Percentiles rank a stretch among this genome's conserved stretches.
Conservation (phyloP, 92 coral and sea anemone species). For the Hydrozoanthus gracilis region DNA sequence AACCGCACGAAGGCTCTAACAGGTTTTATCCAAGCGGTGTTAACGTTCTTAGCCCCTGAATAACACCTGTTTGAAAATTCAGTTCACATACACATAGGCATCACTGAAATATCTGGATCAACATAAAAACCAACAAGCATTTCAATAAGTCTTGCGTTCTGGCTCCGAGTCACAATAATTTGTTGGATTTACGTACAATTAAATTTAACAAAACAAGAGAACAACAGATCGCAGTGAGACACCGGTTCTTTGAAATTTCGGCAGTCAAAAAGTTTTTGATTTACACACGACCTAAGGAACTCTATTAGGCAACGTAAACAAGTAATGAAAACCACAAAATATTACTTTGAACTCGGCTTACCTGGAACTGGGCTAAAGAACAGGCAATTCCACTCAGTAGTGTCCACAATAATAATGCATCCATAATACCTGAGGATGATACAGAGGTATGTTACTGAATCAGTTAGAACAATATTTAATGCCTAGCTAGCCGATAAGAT, state of each 20-base stretch:
- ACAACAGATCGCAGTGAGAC: conserved; percentile 7
- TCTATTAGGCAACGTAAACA: background rate
- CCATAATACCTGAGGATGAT: conserved; percentile 14
- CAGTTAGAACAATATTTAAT: background rate
- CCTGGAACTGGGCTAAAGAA: conserved; percentile 28
- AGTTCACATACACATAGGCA: background rate
- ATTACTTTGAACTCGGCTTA: background rate
- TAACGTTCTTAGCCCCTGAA: background rate
- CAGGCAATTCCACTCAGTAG: background rate
- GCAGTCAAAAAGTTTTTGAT: background rate
- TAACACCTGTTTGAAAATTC: background rate
- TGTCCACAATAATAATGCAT: background rate
- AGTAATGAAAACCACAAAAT: background rate
- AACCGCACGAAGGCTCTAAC: conserved; percentile 12
- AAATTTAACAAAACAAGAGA: conserved; percentile 22
- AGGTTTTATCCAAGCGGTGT: background rate
- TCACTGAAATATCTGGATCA: background rate
- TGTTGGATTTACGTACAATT: background rate
- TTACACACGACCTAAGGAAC: conserved; percentile 10
- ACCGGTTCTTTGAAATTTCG: background rate
- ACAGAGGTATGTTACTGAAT: background rate
- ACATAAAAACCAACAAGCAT: background rate
- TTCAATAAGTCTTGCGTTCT: background rate
- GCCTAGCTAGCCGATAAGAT: conserved; percentile 1
- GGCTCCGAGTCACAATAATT: conserved; percentile 4